A percentile compares a stretch with the other conserved stretches of the same genome.
Conservation (phyloP, 2,113 vertebrate genomes). For the Anarrhichthys ocellatus region DNA sequence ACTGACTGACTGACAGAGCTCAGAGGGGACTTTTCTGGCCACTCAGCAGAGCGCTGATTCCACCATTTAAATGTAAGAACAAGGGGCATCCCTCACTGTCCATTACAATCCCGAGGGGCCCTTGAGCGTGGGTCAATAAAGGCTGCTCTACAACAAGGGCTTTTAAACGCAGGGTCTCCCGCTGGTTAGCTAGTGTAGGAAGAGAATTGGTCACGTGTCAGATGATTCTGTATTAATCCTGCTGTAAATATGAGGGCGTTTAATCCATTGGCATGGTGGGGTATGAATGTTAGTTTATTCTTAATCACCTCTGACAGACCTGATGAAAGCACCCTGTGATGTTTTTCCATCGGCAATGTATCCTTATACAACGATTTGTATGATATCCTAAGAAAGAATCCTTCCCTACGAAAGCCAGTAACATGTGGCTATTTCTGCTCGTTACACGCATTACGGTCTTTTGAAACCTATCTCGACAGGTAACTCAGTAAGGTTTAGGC, state of each 20-base stretch:
- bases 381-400: background rate
- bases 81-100: constrained; percentile 46
- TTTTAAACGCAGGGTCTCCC: background rate
- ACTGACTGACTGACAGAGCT: background rate
- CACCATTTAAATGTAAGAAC: constrained; percentile 27
- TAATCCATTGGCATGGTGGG: background rate
- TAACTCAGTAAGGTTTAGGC: too few relatives aligned
- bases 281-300: background rate
- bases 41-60: constrained; percentile 29
- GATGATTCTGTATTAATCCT: constrained; percentile 10
- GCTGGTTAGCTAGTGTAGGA: background rate
- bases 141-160: constrained; percentile 16
- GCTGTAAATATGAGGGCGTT: constrained; percentile 7
- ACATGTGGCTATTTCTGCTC: background rate
- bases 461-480: too few relatives aligned
- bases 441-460: too few relatives aligned
- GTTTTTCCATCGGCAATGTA: background rate
- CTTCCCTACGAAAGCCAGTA: background rate
- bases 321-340: background rate
- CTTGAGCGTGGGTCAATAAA: constrained; percentile 22
- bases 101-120: constrained; percentile 1
- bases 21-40: constrained; percentile 22
- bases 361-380: background rate
- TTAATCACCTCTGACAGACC: background rate
- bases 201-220: constrained; percentile 16